These are phyloP conservation scores for Crocallis elinguaria DNA, from an alignment of 2,888 invertebrate genomes.

Conservation along the genomic window DNA sequence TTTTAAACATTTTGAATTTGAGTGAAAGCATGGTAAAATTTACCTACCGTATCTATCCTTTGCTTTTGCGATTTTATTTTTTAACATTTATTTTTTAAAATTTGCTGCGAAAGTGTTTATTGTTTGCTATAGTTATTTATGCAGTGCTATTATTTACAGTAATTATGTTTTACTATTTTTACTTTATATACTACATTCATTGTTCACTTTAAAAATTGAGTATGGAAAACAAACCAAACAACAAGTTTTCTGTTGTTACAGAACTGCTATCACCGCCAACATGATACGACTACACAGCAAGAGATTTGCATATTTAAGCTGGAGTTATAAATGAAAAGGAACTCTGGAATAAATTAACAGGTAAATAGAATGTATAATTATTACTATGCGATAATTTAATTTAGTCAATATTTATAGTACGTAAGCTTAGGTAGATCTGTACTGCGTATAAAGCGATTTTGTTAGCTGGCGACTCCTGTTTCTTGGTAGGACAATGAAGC, in stretches of 20 bases:
- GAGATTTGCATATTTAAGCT: not conserved
- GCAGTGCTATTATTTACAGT: constrained; percentile 44
- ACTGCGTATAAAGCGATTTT: constrained; percentile 10
- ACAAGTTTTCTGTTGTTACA: constrained; percentile 57
- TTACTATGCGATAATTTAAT: not conserved
- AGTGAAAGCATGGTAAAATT: not conserved
- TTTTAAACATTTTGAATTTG: not conserved
- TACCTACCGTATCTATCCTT: not conserved
- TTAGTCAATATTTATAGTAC: not conserved
- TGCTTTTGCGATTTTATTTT: constrained; percentile 18
- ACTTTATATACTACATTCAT: not conserved
- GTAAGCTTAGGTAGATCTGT: not conserved
- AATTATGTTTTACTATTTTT: constrained; percentile 16
- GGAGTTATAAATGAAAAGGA: not conserved
- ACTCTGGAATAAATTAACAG: constrained; percentile 3
- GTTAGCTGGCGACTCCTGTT: not conserved
- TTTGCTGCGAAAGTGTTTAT: constrained; percentile 35
- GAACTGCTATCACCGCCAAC: constrained; percentile 28
- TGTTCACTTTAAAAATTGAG: not conserved
- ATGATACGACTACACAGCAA: not conserved
- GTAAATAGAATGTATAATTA: constrained; percentile 3
- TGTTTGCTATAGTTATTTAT: constrained; percentile 29
- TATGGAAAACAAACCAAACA: constrained; percentile 41
- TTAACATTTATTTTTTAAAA: constrained; percentile 8
- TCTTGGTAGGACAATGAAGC: too few species aligned